phyloP scores from a whole-genome alignment of 2,888 invertebrate species.

The Coleophora flavipennella region DNA sequence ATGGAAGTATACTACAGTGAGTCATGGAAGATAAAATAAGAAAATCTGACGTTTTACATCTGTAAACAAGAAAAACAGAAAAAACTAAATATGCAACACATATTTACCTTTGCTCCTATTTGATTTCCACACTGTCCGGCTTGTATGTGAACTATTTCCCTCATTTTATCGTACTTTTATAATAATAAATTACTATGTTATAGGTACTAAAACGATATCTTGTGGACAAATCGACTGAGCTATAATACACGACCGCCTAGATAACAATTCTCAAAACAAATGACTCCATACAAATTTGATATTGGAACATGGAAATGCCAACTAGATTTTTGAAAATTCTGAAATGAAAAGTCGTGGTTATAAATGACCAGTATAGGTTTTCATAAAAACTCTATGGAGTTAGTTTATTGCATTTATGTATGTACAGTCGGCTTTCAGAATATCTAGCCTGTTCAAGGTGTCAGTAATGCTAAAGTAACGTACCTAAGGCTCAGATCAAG shows the following conservation, averaged over 20 bases:
- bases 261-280: constrained; percentile 45
- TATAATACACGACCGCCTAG: constrained; percentile 44
- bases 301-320: constrained; percentile 3
- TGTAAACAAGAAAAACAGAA: too few species aligned
- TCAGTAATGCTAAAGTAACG: too few species aligned
- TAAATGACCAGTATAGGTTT: too few species aligned
- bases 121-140: constrained; percentile 83
- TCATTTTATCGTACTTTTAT: constrained; percentile 63
- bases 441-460: too few species aligned
- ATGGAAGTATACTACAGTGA: too few species aligned
- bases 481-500: too few species aligned
- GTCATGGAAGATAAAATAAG: too few species aligned
- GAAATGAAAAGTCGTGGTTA: background rate
- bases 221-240: constrained; percentile 19
- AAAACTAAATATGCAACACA: too few species aligned
- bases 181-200: constrained; percentile 7
- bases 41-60: too few species aligned
- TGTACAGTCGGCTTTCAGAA: too few species aligned
- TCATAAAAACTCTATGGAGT: too few species aligned
- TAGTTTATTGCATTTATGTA: too few species aligned
- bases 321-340: constrained; percentile 1
- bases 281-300: constrained; percentile 14
- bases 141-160: constrained; percentile 87
- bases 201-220: constrained; percentile 21
- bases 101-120: constrained; percentile 62